A percentile compares a stretch with the other conserved stretches of the same genome.
Evolutionary conservation across 2,797 vertebrate genomes (phyloP).

Genomic region (Muscicapa comitata): DNA sequence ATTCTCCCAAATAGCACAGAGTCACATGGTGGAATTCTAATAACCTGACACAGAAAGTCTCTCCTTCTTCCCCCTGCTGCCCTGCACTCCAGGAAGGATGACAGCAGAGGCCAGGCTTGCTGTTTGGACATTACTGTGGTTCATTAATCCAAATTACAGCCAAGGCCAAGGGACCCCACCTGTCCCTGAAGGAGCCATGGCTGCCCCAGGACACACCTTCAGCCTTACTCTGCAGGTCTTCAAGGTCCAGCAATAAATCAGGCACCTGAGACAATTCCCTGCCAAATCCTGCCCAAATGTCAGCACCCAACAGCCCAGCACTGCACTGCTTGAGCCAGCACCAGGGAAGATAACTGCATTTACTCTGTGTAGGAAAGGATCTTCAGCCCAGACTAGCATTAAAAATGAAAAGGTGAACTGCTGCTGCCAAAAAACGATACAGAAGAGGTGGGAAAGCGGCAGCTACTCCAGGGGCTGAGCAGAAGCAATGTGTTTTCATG

Average conservation of each 20-base stretch:
- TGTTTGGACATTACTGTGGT: background rate
- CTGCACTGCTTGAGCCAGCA: fast-evolving
- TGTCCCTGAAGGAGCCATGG: background rate
- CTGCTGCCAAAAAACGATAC: background rate
- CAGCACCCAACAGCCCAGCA: background rate
- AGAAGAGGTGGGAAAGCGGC: background rate
- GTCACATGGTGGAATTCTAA: background rate
- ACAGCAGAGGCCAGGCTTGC: background rate
- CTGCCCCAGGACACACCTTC: background rate
- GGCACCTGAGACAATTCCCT: background rate
- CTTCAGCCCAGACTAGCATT: background rate
- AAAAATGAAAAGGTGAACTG: background rate
- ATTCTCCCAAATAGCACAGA: background rate
- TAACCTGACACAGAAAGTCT: background rate
- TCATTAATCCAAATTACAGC: background rate
- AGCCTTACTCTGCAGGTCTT: background rate
- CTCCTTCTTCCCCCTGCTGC: background rate
- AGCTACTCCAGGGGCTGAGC: background rate
- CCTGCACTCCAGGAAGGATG: background rate
- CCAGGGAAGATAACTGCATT: background rate
- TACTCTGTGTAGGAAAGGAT: fast-evolving
- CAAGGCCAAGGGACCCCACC: fast-evolving
- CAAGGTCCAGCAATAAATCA: background rate
- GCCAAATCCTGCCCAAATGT: background rate
- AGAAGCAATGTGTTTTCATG: background rate